These are phyloP conservation scores for Strix aluco DNA, from an alignment of 2,113 vertebrate species.

Conservation along the genomic window DNA sequence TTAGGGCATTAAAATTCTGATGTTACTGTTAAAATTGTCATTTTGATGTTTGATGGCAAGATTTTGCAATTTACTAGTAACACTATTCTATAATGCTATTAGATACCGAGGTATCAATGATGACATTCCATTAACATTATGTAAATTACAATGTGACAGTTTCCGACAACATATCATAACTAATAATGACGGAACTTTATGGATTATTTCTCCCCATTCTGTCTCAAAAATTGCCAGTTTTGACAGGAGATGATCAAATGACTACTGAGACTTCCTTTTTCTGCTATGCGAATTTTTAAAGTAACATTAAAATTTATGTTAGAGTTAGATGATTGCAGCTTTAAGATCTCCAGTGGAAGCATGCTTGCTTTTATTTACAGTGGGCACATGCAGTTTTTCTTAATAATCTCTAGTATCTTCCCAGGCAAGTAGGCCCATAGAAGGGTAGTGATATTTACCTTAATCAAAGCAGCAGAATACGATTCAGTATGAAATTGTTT, in stretches of 20 bases:
- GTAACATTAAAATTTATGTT: not conserved
- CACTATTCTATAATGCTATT: not conserved
- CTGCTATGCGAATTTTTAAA: not conserved
- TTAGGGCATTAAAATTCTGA: constrained; percentile 8
- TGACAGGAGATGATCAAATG: not conserved
- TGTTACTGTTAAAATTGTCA: constrained; percentile 20
- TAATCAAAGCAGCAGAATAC: not conserved
- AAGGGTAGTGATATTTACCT: not conserved
- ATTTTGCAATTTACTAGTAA: not conserved
- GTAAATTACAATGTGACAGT: not conserved
- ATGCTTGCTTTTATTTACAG: not conserved
- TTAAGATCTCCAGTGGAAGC: not conserved
- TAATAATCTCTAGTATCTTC: not conserved
- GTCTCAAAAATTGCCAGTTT: not conserved
- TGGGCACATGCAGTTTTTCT: not conserved
- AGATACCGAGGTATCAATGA: not conserved
- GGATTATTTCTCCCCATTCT: not conserved
- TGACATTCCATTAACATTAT: not conserved
- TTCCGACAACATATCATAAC: not conserved
- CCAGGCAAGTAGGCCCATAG: not conserved
- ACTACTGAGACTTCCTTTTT: not conserved
- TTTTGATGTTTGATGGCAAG: not conserved
- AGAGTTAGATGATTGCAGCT: not conserved
- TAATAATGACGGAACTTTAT: not conserved
- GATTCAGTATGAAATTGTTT: not conserved